phyloP scores from a whole-genome alignment of 1,140 invertebrate species.

The Drosophila sp. region DNA sequence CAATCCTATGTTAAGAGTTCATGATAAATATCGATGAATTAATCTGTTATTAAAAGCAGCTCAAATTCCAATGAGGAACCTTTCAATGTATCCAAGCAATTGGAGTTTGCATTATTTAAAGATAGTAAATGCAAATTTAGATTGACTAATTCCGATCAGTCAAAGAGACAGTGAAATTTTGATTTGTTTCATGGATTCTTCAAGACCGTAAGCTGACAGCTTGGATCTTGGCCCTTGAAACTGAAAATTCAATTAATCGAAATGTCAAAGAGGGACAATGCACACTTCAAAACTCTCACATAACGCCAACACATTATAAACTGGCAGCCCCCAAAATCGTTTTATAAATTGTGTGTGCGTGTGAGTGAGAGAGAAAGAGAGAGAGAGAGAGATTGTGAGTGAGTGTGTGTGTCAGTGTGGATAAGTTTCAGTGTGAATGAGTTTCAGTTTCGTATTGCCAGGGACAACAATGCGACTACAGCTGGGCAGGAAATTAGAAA shows the following conservation, averaged over 20 bases:
- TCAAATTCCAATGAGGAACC: too few species aligned
- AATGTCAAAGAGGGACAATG: conserved; percentile 28
- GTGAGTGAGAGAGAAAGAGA: not conserved
- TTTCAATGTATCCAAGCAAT: too few species aligned
- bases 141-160: too few species aligned
- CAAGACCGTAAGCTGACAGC: conserved; percentile 33
- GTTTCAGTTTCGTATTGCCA: conserved; percentile 58
- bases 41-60: too few species aligned
- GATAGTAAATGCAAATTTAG: not conserved
- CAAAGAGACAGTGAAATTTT: too few species aligned
- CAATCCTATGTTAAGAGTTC: too few species aligned
- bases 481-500: conserved; percentile 76
- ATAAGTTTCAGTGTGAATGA: not conserved
- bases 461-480: conserved; percentile 38
- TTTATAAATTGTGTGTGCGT: conserved; percentile 64
- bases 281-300: conserved; percentile 22
- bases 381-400: too few species aligned
- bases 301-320: conserved; percentile 48
- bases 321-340: conserved; percentile 51
- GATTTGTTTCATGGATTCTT: conserved; percentile 2
- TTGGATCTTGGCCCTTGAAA: conserved; percentile 24
- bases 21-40: too few species aligned
- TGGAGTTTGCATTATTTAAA: not conserved
- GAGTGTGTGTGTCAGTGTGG: conserved; percentile 15
- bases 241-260: conserved; percentile 77